Evolutionary conservation across 2,888 invertebrate genomes (phyloP).

Genomic region (Antheraea yamamai): DNA sequence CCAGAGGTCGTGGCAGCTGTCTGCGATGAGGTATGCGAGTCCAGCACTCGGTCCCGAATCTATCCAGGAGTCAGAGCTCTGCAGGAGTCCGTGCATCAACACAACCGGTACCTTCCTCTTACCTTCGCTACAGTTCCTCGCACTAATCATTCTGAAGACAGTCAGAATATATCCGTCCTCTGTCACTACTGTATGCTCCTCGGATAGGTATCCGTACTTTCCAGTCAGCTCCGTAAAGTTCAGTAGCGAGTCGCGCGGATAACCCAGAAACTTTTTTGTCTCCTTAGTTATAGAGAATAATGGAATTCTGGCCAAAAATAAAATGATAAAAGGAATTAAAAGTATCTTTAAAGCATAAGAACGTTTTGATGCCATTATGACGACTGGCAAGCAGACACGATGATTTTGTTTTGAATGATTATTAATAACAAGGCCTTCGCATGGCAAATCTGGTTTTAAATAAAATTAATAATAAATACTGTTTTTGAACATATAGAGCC

Average conservation of each 20-base stretch:
- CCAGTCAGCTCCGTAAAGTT: slow-evolving; percentile 31
- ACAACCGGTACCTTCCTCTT: slow-evolving; percentile 49
- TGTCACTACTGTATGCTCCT: slow-evolving; percentile 56
- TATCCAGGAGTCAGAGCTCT: slow-evolving; percentile 59
- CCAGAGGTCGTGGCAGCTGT: slow-evolving; percentile 40
- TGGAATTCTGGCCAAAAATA: slow-evolving; percentile 6
- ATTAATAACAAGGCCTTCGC: too few relatives aligned
- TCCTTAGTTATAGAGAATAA: slow-evolving; percentile 29
- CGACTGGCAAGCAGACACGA: too few relatives aligned
- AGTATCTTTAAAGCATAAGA: too few relatives aligned
- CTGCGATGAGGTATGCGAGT: slow-evolving; percentile 45
- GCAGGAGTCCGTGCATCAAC: slow-evolving; percentile 64
- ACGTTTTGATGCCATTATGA: too few relatives aligned
- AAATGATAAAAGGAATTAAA: too few relatives aligned
- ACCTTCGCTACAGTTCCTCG: slow-evolving; percentile 40
- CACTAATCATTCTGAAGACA: slow-evolving; percentile 50
- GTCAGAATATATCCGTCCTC: slow-evolving; percentile 63
- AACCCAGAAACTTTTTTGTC: slow-evolving; percentile 31
- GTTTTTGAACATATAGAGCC: too few relatives aligned
- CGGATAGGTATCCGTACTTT: slow-evolving; percentile 51
- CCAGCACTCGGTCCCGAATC: slow-evolving; percentile 58
- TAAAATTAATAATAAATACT: too few relatives aligned
- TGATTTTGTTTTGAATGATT: too few relatives aligned
- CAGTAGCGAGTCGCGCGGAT: slow-evolving; percentile 31
- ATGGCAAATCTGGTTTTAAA: too few relatives aligned